phyloP scores from a whole-genome alignment of 2,888 invertebrate genomes.

The Synergus gifuensis region DNA sequence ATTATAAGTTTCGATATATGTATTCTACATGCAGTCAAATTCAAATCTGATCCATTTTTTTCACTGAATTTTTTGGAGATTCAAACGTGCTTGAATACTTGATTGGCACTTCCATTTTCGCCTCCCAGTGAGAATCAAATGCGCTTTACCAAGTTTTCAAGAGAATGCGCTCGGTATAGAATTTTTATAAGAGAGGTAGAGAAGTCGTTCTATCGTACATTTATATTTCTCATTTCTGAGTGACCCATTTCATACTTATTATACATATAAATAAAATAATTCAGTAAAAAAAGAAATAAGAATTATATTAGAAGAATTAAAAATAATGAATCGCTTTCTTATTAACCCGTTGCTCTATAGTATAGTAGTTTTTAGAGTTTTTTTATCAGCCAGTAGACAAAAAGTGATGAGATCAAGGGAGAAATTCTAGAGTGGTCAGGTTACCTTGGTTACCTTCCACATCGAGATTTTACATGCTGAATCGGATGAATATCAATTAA shows the following conservation, averaged over 20 bases:
- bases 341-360: background rate
- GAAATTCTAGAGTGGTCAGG: background rate
- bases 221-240: conserved; percentile 11
- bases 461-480: background rate
- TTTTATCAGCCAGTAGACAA: conserved; percentile 9
- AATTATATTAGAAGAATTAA: background rate
- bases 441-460: background rate
- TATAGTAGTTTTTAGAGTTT: background rate
- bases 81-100: background rate
- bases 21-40: background rate
- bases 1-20: too few species aligned
- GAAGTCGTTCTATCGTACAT: background rate
- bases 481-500: conserved; percentile 6
- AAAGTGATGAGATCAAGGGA: conserved; percentile 2
- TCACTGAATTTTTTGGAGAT: background rate
- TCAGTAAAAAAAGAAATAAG: background rate
- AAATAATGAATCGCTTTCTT: background rate
- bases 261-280: background rate
- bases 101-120: background rate
- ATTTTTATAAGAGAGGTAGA: conserved; percentile 13
- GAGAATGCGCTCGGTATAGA: conserved; percentile 2
- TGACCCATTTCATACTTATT: conserved; percentile 11
- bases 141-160: conserved; percentile 21
- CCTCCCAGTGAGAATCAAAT: background rate
- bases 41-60: background rate